Conservation (phyloP, 1,140 invertebrate genomes). For the Bactericera cockerelli region DNA sequence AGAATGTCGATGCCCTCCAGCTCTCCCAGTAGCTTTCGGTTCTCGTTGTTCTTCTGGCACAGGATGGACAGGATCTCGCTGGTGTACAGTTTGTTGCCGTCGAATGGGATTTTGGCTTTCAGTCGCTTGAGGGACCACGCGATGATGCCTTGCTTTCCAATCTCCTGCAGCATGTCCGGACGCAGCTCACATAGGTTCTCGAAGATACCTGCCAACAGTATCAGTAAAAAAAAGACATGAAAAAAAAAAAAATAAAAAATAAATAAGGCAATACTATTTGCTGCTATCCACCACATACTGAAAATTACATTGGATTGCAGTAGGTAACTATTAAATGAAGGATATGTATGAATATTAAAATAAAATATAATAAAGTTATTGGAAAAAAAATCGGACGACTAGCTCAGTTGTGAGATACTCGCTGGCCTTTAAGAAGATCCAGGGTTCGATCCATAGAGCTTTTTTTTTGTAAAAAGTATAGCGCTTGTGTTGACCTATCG, state of each 20-base stretch:
- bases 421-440: background rate
- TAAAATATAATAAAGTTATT: no score
- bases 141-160: slow-evolving; percentile 76
- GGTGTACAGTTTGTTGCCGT: slow-evolving; percentile 89
- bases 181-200: slow-evolving; percentile 87
- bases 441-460: background rate
- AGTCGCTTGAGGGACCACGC: slow-evolving; percentile 84
- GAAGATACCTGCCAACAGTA: slow-evolving; percentile 62
- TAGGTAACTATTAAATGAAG: no score
- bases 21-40: slow-evolving; percentile 68
- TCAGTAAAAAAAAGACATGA: no score
- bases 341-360: no score
- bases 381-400: no score
- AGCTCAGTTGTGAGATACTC: no score
- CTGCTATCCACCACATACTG: no score
- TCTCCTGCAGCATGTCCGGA: slow-evolving; percentile 64
- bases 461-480: background rate
- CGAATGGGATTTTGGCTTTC: slow-evolving; percentile 74
- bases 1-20: slow-evolving; percentile 93
- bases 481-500: no score
- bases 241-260: no score
- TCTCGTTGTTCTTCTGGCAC: slow-evolving; percentile 75
- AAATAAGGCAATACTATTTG: no score
- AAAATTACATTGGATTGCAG: no score
- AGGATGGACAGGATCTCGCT: slow-evolving; percentile 94